Conservation (phyloP, 1,140 invertebrate genomes). For the Meloidogyne hapla region DNA sequence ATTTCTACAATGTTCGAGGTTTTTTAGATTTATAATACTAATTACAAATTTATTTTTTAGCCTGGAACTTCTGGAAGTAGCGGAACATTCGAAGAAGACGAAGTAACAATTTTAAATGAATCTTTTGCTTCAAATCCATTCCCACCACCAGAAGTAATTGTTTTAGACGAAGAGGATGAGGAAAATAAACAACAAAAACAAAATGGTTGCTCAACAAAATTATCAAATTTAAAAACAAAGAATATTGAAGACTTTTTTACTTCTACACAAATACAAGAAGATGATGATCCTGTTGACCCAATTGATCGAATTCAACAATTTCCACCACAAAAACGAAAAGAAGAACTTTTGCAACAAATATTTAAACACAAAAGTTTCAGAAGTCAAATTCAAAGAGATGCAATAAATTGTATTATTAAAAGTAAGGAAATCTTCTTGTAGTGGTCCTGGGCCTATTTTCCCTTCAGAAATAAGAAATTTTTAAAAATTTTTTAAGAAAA, state of each 20-base stretch:
- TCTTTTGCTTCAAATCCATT: not conserved
- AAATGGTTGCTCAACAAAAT: not conserved
- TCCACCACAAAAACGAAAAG: not conserved
- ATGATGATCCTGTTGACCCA: not conserved
- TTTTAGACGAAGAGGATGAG: not conserved
- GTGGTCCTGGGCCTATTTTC: too few species aligned
- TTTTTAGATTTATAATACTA: not conserved
- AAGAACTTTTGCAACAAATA: slow-evolving; percentile 29
- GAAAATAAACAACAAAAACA: not conserved
- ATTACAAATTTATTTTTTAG: not conserved
- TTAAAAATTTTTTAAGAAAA: slow-evolving; percentile 66
- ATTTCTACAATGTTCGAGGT: not conserved
- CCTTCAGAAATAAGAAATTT: too few species aligned
- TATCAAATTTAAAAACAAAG: not conserved
- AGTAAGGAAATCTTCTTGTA: too few species aligned
- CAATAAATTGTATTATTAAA: slow-evolving; percentile 28
- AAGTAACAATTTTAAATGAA: not conserved
- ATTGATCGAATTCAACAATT: not conserved
- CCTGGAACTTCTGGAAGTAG: not conserved
- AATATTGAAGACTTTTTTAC: not conserved
- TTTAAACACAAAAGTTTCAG: slow-evolving; percentile 38
- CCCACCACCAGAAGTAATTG: not conserved
- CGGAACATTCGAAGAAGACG: not conserved
- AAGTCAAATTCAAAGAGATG: slow-evolving; percentile 32
- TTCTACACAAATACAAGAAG: not conserved